phyloP scores from a whole-genome alignment of 2,797 vertebrate genomes.

The Arctocebus calabarensis region DNA sequence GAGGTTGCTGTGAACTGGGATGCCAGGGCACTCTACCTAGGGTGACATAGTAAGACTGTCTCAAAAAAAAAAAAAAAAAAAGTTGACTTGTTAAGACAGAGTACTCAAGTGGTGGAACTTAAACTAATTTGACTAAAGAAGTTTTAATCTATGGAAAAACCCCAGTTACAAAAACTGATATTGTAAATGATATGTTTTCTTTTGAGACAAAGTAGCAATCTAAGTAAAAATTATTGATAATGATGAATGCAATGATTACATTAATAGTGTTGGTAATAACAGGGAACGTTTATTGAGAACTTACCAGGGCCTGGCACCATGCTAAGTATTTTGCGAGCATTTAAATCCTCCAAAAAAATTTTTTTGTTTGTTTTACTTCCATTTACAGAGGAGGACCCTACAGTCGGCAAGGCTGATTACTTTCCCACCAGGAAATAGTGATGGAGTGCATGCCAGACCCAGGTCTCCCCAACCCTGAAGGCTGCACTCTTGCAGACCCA shows the following conservation, averaged over 20 bases:
- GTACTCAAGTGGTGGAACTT: background rate
- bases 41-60: background rate
- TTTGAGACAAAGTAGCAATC: constrained; percentile 39
- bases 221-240: background rate
- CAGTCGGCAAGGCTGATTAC: background rate
- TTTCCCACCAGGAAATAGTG: background rate
- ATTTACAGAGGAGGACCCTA: background rate
- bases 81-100: constrained; percentile 28
- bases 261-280: background rate
- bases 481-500: background rate
- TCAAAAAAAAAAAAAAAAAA: background rate
- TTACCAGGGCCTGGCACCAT: background rate
- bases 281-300: background rate
- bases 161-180: background rate
- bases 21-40: too few relatives aligned
- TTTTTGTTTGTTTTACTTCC: constrained; percentile 6
- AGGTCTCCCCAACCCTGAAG: background rate
- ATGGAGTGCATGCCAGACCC: background rate
- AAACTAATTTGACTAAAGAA: background rate
- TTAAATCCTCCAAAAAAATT: constrained; percentile 42
- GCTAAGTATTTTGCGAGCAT: background rate
- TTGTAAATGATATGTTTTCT: background rate
- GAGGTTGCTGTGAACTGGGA: too few relatives aligned
- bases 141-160: background rate
- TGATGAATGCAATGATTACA: background rate